Evolutionary conservation across 2,113 vertebrate species (phyloP).

Genomic region (Atractosteus spatula): DNA sequence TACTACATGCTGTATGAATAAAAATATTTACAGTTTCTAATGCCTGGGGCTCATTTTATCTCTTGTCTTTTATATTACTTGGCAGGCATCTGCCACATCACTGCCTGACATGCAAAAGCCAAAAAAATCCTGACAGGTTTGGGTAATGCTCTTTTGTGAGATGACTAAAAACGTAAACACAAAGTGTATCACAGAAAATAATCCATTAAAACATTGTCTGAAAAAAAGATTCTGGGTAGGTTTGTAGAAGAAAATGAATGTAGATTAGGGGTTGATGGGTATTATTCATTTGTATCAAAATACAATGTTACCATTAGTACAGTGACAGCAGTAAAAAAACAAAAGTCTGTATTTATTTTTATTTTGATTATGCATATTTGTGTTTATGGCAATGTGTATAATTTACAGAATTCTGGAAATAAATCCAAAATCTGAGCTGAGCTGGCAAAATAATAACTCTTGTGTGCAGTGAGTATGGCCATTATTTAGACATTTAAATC

Average conservation of each 20-base stretch:
- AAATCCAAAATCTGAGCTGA: too few relatives aligned
- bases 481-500: too few relatives aligned
- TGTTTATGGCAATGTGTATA: too few relatives aligned
- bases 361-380: too few relatives aligned
- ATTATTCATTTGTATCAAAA: too few relatives aligned
- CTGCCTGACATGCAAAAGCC: constrained; percentile 20
- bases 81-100: constrained; percentile 19
- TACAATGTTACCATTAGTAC: too few relatives aligned
- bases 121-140: constrained; percentile 31
- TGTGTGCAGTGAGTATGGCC: too few relatives aligned
- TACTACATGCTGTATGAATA: neutral
- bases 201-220: neutral
- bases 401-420: too few relatives aligned
- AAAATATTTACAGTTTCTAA: neutral
- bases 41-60: neutral
- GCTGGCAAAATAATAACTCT: too few relatives aligned
- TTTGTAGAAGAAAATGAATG: neutral
- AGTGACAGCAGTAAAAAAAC: too few relatives aligned
- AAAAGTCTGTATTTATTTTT: too few relatives aligned
- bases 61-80: constrained; percentile 17
- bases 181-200: neutral
- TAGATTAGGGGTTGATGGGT: too few relatives aligned
- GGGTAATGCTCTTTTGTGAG: constrained; percentile 22
- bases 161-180: neutral
- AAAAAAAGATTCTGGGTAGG: neutral